Conservation (phyloP, 2,888 invertebrate species). For the Kuschelorhynchus macadamiae region DNA sequence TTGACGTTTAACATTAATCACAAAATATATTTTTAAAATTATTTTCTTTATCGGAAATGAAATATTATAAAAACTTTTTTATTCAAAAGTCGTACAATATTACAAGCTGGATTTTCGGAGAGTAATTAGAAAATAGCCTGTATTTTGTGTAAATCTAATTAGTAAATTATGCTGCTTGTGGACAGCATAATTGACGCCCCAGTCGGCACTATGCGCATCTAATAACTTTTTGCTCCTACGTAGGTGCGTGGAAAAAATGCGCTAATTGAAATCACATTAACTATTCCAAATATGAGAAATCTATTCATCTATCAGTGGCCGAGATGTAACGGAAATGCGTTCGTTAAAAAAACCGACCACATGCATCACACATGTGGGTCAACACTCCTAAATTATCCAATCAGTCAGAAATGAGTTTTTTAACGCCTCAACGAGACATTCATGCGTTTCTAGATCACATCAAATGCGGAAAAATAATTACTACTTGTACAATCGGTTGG, state of each 20-base stretch:
- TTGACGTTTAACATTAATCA: too few relatives aligned
- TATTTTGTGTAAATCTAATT: too few relatives aligned
- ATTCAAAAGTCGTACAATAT: too few relatives aligned
- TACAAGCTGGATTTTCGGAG: too few relatives aligned
- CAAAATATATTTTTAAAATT: too few relatives aligned
- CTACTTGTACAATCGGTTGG: too few relatives aligned
- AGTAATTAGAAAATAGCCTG: too few relatives aligned
- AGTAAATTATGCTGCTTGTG: too few relatives aligned
- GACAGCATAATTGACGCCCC: too few relatives aligned
- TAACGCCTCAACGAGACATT: conserved; percentile 10
- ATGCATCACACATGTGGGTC: conserved; percentile 41
- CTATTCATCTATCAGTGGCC: conserved; percentile 30
- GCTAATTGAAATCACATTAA: conserved; percentile 25
- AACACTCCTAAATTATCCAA: conserved; percentile 36
- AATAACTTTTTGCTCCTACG: conserved; percentile 3
- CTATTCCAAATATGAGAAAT: conserved; percentile 31
- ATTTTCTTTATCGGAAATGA: too few relatives aligned
- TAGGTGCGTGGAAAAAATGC: conserved; percentile 17
- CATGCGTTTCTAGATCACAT: conserved; percentile 5
- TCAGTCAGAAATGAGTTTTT: conserved; percentile 20
- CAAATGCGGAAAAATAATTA: conserved; percentile 2
- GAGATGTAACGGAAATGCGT: conserved; percentile 30
- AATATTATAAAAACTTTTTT: too few relatives aligned
- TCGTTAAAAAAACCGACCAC: conserved; percentile 31
- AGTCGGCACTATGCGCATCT: too few relatives aligned